Percentiles rank a stretch among this genome's conserved stretches.
Evolutionary conservation across 1,140 invertebrate genomes (phyloP).

Genomic region (Magallana angulata): DNA sequence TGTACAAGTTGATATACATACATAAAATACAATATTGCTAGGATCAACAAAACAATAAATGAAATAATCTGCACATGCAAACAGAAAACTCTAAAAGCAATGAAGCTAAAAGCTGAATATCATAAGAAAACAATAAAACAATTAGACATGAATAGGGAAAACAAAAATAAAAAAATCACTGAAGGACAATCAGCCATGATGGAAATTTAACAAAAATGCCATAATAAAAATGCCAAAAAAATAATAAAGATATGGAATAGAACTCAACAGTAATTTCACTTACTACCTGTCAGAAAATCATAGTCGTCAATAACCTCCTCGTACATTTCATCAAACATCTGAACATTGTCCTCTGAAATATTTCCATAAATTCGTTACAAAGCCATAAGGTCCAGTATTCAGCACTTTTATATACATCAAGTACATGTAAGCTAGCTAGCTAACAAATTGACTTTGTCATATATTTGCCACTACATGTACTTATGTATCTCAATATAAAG

Average conservation of each 20-base stretch:
- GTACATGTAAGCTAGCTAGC: conserved; percentile 15
- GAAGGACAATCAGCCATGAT: background rate
- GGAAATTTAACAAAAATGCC: background rate
- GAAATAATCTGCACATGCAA: background rate
- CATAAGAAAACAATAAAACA: background rate
- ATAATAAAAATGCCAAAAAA: background rate
- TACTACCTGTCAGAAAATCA: conserved; percentile 34
- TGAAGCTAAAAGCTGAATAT: background rate
- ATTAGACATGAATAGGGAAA: background rate
- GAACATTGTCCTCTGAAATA: conserved; percentile 67
- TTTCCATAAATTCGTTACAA: conserved; percentile 4
- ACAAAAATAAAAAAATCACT: too few relatives aligned
- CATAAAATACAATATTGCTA: too few relatives aligned
- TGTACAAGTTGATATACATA: too few relatives aligned
- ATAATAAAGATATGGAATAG: background rate
- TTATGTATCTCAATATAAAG: background rate
- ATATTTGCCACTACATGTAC: background rate
- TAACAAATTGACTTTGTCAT: background rate
- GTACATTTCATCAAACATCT: conserved; percentile 68
- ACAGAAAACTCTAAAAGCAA: background rate
- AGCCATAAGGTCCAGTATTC: background rate
- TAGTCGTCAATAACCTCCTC: conserved; percentile 62
- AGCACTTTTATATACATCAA: background rate
- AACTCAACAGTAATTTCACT: background rate
- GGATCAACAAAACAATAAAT: background rate